phyloP scores from a whole-genome alignment of 2,797 vertebrate species.

The Sebastes elongatus region DNA sequence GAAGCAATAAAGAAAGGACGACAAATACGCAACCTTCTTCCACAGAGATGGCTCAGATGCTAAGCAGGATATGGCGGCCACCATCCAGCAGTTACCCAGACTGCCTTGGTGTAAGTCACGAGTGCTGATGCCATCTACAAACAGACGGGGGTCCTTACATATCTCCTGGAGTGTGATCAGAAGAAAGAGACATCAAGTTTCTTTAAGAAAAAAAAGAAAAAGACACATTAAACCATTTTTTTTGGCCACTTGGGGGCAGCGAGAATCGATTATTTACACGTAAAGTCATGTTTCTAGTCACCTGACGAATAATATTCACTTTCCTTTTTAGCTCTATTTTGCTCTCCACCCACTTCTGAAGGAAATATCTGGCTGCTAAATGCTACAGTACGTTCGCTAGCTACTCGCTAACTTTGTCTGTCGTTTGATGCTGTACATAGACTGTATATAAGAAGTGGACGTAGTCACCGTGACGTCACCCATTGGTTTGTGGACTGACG shows the following conservation, averaged over 20 bases:
- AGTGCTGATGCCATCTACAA: conserved; percentile 88
- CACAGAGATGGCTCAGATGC: conserved; percentile 85
- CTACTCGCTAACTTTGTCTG: too few relatives aligned
- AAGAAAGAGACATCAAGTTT: neutral
- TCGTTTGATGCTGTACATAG: too few relatives aligned
- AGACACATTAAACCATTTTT: neutral
- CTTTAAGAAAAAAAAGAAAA: fast-evolving
- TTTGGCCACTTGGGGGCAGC: neutral
- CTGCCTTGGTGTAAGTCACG: conserved; percentile 89
- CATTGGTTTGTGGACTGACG: too few relatives aligned
- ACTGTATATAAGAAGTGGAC: too few relatives aligned
- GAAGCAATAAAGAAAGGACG: neutral
- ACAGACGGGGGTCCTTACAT: conserved; percentile 85
- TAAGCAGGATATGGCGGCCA: conserved; percentile 87
- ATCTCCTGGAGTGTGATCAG: conserved; percentile 75
- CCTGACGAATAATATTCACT: too few relatives aligned
- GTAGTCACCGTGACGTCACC: too few relatives aligned
- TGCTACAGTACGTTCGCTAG: too few relatives aligned
- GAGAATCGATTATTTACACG: neutral
- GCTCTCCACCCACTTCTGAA: too few relatives aligned
- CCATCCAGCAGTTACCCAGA: conserved; percentile 91
- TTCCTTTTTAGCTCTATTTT: too few relatives aligned
- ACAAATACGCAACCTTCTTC: conserved; percentile 73
- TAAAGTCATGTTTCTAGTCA: too few relatives aligned
- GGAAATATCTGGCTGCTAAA: too few relatives aligned